Conservation (phyloP, 2,797 vertebrate genomes). For the Enoplosus armatus region DNA sequence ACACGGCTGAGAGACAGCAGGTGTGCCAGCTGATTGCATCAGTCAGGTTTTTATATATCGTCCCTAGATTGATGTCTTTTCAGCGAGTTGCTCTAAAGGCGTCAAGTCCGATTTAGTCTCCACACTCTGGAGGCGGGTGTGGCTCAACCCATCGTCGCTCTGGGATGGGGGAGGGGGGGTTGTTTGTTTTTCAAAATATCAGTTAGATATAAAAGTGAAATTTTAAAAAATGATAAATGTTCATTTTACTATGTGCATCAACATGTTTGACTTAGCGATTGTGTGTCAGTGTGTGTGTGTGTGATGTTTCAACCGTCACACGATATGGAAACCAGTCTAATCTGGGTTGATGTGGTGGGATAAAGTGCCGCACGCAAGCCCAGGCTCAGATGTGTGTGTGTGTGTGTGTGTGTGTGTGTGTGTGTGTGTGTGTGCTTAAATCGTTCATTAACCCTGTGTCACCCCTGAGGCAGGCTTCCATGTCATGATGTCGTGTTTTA, state of each 20-base stretch:
- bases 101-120: no score
- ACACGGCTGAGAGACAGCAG: neutral
- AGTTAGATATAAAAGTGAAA: no score
- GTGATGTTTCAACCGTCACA: slow-evolving; percentile 5
- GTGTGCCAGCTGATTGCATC: neutral
- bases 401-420: slow-evolving; percentile 15
- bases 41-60: neutral
- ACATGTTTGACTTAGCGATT: neutral
- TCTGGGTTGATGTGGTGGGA: slow-evolving; percentile 37
- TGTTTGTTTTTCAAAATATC: no score
- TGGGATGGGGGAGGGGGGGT: no score
- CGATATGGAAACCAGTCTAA: slow-evolving; percentile 31
- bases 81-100: no score
- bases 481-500: no score
- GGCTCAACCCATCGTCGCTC: no score
- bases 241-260: neutral
- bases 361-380: slow-evolving; percentile 49
- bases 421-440: slow-evolving; percentile 20
- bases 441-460: no score
- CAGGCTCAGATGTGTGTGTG: slow-evolving; percentile 26
- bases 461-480: no score
- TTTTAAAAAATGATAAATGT: no score
- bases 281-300: slow-evolving; percentile 5
- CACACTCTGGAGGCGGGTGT: no score
- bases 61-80: neutral